These are phyloP conservation scores for Poeciliopsis gracilis DNA, from an alignment of 2,797 vertebrate genomes.

Conservation along the genomic window DNA sequence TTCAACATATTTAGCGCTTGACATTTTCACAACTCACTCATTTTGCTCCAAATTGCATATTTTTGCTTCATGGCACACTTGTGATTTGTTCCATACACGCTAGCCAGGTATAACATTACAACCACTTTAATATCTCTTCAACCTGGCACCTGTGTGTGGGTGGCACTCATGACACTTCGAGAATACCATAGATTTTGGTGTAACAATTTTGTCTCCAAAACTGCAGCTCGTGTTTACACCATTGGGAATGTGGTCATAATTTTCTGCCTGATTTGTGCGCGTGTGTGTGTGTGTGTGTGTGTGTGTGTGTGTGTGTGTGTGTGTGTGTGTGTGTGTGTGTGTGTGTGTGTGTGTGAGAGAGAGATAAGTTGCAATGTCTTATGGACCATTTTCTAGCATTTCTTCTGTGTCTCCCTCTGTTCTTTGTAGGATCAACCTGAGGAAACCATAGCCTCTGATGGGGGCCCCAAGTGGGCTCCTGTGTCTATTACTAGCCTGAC, in stretches of 20 bases:
- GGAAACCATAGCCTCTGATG: constrained; percentile 46
- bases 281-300: too few species aligned
- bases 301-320: too few species aligned
- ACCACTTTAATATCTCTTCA: neutral
- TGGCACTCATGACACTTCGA: neutral
- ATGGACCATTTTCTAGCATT: neutral
- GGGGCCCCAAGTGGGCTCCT: constrained; percentile 71
- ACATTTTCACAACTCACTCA: neutral
- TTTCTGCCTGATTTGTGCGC: neutral
- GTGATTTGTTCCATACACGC: neutral
- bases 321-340: too few species aligned
- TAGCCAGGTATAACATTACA: neutral
- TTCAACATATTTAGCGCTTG: neutral
- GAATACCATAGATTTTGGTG: neutral
- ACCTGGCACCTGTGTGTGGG: neutral
- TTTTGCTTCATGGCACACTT: neutral
- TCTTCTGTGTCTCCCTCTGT: neutral
- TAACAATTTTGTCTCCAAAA: neutral
- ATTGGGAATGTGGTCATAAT: neutral
- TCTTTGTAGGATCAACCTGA: constrained; percentile 54
- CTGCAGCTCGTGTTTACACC: neutral
- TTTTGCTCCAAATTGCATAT: constrained; percentile 2
- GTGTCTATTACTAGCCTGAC: constrained; percentile 49
- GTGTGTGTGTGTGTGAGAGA: too few species aligned
- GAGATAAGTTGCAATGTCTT: neutral